Evolutionary conservation across 2,113 vertebrate species (phyloP).

Genomic region (Climacteris rufus): DNA sequence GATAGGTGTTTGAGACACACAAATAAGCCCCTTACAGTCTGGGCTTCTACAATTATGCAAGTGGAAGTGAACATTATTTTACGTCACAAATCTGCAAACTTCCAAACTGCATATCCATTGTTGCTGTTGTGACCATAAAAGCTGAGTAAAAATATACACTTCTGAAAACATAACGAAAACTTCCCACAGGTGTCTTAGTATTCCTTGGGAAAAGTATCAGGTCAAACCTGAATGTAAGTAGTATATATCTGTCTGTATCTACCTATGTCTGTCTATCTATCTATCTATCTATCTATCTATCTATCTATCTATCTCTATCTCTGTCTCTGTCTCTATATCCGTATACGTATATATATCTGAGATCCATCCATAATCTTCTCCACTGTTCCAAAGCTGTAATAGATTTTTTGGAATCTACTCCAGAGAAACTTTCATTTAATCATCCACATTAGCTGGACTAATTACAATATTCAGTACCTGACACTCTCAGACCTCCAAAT

Average conservation of each 20-base stretch:
- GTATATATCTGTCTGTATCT: too few relatives aligned
- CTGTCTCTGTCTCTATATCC: too few relatives aligned
- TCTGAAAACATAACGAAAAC: not conserved
- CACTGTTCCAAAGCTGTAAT: not conserved
- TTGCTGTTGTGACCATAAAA: not conserved
- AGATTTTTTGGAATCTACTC: not conserved
- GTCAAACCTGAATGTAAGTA: not conserved
- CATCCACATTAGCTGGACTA: conserved; percentile 12
- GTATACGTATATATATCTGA: not conserved
- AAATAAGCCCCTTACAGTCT: too few relatives aligned
- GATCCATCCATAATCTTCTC: not conserved
- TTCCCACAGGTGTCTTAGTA: not conserved
- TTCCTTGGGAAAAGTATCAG: not conserved
- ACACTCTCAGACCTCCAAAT: not conserved
- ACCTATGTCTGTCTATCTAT: too few relatives aligned
- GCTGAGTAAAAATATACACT: not conserved
- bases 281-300: too few relatives aligned
- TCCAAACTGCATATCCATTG: not conserved
- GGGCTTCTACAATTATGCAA: not conserved
- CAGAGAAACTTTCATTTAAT: conserved; percentile 49
- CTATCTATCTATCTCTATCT: too few relatives aligned
- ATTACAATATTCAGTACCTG: conserved; percentile 48
- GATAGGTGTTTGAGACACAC: not conserved
- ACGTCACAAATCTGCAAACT: not conserved
- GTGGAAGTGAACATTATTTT: not conserved